Evolutionary conservation across 2,888 invertebrate species (phyloP).

Genomic region (Tyria jacobaeae): DNA sequence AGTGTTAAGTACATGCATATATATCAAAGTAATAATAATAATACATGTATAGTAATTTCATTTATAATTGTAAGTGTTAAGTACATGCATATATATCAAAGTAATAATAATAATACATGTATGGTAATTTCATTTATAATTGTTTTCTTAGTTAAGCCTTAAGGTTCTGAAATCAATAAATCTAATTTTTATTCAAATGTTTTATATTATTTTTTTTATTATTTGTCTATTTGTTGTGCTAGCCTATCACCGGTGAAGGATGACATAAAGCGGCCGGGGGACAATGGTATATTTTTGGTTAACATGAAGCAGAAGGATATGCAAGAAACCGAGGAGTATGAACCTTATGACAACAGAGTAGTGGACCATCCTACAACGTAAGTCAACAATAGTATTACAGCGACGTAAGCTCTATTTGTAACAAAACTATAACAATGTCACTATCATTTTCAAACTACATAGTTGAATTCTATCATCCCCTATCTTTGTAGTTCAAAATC

Average conservation of each 20-base stretch:
- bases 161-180: neutral
- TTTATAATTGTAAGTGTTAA: no score
- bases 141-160: no score
- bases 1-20: no score
- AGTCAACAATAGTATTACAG: constrained; percentile 66
- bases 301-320: constrained; percentile 84
- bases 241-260: constrained; percentile 81
- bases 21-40: no score
- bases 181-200: neutral
- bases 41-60: no score
- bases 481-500: neutral
- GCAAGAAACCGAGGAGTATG: constrained; percentile 86
- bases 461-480: no score
- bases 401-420: neutral
- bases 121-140: no score
- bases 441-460: neutral
- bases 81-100: no score
- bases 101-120: no score
- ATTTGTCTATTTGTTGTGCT: constrained; percentile 31
- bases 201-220: neutral
- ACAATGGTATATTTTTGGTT: constrained; percentile 76
- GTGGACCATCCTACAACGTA: constrained; percentile 92
- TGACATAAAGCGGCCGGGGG: constrained; percentile 68
- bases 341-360: constrained; percentile 89
- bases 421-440: neutral